Evolutionary conservation across 2,888 invertebrate species (phyloP).

Genomic region (Drosophila macrothrix): DNA sequence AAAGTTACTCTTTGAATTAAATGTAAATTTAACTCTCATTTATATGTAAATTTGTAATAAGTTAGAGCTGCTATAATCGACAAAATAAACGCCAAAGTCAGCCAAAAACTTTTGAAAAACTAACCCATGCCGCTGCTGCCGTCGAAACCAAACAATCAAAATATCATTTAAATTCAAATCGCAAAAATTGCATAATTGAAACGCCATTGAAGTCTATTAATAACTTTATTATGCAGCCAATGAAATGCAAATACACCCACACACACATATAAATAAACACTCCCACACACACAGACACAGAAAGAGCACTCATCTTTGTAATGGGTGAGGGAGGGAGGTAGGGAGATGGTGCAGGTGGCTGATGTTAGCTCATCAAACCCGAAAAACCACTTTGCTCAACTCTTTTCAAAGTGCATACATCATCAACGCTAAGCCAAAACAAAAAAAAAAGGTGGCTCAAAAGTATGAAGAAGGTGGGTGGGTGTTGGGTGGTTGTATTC

Average conservation of each 20-base stretch:
- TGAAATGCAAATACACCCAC: slow-evolving; percentile 56
- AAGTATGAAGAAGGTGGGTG: slow-evolving; percentile 17
- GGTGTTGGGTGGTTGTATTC: slow-evolving; percentile 4
- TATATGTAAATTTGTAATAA: slow-evolving; percentile 16
- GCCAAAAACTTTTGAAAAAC: slow-evolving; percentile 35
- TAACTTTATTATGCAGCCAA: slow-evolving; percentile 75
- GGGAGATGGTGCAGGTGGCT: slow-evolving; percentile 26
- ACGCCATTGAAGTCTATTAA: slow-evolving; percentile 77
- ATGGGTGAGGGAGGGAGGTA: not conserved
- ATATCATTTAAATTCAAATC: slow-evolving; percentile 78
- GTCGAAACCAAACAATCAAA: slow-evolving; percentile 67
- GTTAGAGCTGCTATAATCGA: slow-evolving; percentile 15
- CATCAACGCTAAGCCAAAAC: slow-evolving; percentile 77
- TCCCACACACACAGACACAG: slow-evolving; percentile 8
- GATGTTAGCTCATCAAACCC: slow-evolving; percentile 78
- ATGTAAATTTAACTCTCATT: slow-evolving; percentile 9
- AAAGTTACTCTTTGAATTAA: slow-evolving; percentile 1
- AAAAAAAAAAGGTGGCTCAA: slow-evolving; percentile 66
- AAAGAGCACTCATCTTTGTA: slow-evolving; percentile 44
- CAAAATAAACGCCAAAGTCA: slow-evolving; percentile 28
- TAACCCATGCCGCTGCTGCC: slow-evolving; percentile 10
- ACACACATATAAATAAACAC: slow-evolving; percentile 21
- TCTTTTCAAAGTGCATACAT: slow-evolving; percentile 79
- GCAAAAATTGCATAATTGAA: slow-evolving; percentile 80
- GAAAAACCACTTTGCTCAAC: slow-evolving; percentile 79